These are phyloP conservation scores for Struthio camelus DNA, from an alignment of 2,113 vertebrate species.

Conservation along the genomic window DNA sequence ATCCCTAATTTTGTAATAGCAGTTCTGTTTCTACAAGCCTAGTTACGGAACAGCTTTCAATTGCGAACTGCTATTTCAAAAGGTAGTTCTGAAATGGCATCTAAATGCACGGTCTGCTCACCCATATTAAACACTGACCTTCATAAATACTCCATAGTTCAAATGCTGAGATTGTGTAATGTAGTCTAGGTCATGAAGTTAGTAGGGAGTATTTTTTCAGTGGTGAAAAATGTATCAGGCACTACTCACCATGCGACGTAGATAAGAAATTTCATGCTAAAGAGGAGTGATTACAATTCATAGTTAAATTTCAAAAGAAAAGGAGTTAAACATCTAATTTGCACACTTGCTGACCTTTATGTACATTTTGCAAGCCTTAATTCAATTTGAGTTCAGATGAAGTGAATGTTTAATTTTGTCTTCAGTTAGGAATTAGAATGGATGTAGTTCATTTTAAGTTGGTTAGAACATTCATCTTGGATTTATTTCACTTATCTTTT, in stretches of 20 bases:
- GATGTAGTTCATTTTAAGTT: background rate
- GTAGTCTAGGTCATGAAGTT: background rate
- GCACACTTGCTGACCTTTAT: background rate
- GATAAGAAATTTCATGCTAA: background rate
- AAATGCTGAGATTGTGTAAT: background rate
- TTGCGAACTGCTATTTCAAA: constrained; percentile 12
- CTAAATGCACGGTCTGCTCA: background rate
- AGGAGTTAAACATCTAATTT: background rate
- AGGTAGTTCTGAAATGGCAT: background rate
- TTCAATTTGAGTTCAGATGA: background rate
- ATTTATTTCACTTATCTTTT: background rate
- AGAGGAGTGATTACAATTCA: background rate
- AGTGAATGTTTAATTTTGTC: background rate
- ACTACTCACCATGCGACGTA: background rate
- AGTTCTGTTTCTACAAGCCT: background rate
- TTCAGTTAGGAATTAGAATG: background rate
- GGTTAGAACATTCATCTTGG: background rate
- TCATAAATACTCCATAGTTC: background rate
- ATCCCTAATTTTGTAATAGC: background rate
- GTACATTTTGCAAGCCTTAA: background rate
- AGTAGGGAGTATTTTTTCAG: background rate
- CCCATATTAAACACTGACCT: background rate
- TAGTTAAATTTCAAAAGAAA: background rate
- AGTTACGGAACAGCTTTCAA: background rate
- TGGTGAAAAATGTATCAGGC: background rate